A percentile compares a stretch with the other conserved stretches of the same genome.
phyloP scores from a whole-genome alignment of 2,888 invertebrate genomes.

The Loripinus fragilis region DNA sequence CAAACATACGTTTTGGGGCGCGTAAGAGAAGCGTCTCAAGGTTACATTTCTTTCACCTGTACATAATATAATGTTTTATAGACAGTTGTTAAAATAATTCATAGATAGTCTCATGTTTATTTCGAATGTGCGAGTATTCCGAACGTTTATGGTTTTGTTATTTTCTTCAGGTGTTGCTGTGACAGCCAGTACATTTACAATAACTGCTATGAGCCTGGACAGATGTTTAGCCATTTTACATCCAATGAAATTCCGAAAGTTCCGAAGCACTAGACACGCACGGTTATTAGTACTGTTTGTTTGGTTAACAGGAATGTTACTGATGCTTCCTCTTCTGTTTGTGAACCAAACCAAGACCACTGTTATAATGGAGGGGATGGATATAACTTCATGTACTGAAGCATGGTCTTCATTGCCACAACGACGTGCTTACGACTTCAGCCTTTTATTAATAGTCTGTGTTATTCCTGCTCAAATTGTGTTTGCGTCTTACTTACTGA shows the following conservation, averaged over 20 bases:
- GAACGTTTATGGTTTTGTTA: no score
- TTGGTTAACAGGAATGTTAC: conserved; percentile 88
- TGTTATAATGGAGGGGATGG: conserved; percentile 56
- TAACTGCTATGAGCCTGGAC: conserved; percentile 92
- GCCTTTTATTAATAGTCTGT: conserved; percentile 90
- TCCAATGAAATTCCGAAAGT: conserved; percentile 89
- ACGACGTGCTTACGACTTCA: conserved; percentile 87
- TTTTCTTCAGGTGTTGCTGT: conserved; percentile 85
- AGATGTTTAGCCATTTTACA: conserved; percentile 89
- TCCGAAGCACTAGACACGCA: conserved; percentile 89
- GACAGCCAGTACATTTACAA: conserved; percentile 91
- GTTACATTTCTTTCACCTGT: no score
- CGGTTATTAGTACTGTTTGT: conserved; percentile 86
- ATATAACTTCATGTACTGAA: conserved; percentile 85
- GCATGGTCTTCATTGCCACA: conserved; percentile 85
- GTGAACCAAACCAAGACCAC: conserved; percentile 77
- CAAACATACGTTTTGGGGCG: no score
- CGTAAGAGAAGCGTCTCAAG: no score
- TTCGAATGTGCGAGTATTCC: no score
- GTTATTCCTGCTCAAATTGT: conserved; percentile 88
- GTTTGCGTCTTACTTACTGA: conserved; percentile 79
- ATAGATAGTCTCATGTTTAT: no score
- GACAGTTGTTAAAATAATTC: no score
- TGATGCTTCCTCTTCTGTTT: conserved; percentile 88
- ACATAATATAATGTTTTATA: no score